Evolutionary conservation across 2,113 vertebrate species (phyloP).

Genomic region (Prolemur simus): DNA sequence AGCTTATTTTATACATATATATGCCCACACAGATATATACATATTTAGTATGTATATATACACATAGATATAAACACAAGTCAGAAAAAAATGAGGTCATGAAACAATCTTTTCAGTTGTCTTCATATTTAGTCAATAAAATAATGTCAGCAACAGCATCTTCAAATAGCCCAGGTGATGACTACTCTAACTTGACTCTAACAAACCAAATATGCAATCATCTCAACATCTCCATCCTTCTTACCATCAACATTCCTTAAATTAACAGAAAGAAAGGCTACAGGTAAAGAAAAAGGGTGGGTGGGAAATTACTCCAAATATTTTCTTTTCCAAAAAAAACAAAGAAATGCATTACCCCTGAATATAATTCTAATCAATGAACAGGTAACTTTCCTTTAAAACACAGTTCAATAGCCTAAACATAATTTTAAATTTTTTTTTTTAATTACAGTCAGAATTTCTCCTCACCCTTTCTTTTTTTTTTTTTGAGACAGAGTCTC

Average conservation of each 20-base stretch:
- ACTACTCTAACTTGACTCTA: background rate
- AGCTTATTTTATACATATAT: background rate
- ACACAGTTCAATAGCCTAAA: background rate
- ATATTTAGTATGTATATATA: background rate
- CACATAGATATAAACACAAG: background rate
- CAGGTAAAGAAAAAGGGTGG: background rate
- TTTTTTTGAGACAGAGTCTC: too few species aligned
- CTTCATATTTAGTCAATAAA: background rate
- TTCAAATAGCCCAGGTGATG: background rate
- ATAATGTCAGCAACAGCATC: background rate
- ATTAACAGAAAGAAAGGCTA: background rate
- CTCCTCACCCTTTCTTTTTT: background rate
- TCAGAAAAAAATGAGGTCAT: background rate
- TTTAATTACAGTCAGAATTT: background rate
- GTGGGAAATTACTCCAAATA: background rate
- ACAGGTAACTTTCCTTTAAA: slow-evolving; percentile 12
- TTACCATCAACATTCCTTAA: background rate
- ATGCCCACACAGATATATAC: background rate
- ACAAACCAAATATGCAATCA: background rate
- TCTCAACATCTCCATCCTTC: background rate
- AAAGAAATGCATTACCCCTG: background rate
- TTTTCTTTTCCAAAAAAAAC: background rate
- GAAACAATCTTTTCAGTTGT: background rate
- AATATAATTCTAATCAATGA: background rate
- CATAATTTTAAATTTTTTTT: background rate